Evolutionary conservation across 2,888 invertebrate genomes (phyloP), one percentile per base, ranked within the genome.

Genomic region (Dasysyrphus albostriatus): DNA sequence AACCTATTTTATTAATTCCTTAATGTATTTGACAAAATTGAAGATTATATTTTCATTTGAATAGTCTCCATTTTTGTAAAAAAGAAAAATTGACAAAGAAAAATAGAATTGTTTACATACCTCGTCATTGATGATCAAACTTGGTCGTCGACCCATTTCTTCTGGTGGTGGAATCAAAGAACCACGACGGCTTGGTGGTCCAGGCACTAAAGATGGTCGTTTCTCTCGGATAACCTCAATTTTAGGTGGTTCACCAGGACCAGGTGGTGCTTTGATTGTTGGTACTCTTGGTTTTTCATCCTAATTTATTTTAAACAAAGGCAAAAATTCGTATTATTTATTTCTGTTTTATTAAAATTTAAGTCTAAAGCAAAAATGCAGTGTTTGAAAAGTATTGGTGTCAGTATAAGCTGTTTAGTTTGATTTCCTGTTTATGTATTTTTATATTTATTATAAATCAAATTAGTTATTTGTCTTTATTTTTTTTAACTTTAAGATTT

Each of bases 121-220:
- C 97, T 98, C 98, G 93, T 98, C 98, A 92, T 97, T 97, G 92
- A 98, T 98, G 91, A 98, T 96, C 89, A 98, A 95, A 90, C 97
- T 97, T 89, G 98, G 97, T 90, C 98, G 95, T 90, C 98, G 95
- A 93, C 96, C 96, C 92, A 96, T 96, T 92, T 98, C 98, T 88
- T 97, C 98, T 8, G 97, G 97, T 9, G 97, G 97, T 90, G 98
- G 98, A 91, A 98, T 96, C 83, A 98, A 95, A 69, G 98, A 98
- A 81, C 98, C 98, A 90, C 98, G 94, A 65, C 96, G 94, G 91
- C 96, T 96, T 67, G 94, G 93, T 63, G 94, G 93, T 65, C 93
- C 95, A 54, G 96, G 96, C 54, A 94, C 95, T 88, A 96, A 92
- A 0, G 98, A 98, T 1, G 98, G 98, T 29, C 97, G 97, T 90